These are phyloP conservation scores for Aphaenogaster floridana DNA, from an alignment of 1,140 invertebrate genomes.

Conservation along the genomic window DNA sequence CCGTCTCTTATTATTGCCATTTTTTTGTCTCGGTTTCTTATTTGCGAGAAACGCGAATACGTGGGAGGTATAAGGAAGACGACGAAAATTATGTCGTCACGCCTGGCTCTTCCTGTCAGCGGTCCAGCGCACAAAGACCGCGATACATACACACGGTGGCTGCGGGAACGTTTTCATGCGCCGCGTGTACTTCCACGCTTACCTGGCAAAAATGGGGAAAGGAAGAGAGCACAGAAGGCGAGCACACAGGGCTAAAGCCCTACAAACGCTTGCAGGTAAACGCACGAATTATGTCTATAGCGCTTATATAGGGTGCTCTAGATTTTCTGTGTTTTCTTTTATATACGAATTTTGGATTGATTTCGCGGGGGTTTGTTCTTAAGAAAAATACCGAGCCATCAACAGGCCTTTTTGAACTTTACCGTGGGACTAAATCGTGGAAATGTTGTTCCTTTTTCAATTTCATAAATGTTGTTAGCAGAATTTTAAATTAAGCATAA, in stretches of 20 bases:
- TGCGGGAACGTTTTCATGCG: conserved; percentile 43
- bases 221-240: conserved; percentile 36
- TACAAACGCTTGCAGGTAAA: conserved; percentile 64
- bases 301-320: conserved; percentile 18
- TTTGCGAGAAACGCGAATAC: conserved; percentile 25
- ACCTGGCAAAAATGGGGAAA: conserved; percentile 64
- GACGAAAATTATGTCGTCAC: conserved; percentile 61
- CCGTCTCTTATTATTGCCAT: background rate
- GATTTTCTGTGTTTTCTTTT: background rate
- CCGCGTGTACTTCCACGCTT: conserved; percentile 41
- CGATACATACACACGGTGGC: conserved; percentile 24
- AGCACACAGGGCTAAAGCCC: background rate
- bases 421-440: background rate
- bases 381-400: background rate
- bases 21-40: conserved; percentile 26
- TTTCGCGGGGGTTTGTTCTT: background rate
- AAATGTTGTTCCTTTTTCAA: background rate
- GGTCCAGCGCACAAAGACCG: conserved; percentile 53
- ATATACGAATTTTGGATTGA: background rate
- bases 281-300: conserved; percentile 70
- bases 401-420: background rate
- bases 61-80: conserved; percentile 37
- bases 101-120: conserved; percentile 56
- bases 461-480: background rate
- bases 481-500: background rate